phyloP scores from a whole-genome alignment of 2,888 invertebrate species.

The Drosophila peninsularis region DNA sequence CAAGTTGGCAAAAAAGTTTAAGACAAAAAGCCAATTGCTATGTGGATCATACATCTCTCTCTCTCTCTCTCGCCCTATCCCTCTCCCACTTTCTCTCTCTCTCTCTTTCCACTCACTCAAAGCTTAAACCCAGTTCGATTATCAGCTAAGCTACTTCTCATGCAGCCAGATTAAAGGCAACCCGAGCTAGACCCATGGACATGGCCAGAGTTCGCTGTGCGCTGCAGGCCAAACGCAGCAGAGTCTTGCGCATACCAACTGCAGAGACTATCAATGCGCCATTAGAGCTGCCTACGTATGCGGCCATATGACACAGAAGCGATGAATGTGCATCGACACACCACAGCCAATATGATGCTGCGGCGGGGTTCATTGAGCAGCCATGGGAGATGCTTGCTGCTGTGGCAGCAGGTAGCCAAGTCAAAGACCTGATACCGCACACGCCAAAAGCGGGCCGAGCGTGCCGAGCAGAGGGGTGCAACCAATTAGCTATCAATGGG shows the following conservation, averaged over 20 bases:
- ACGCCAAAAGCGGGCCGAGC: conserved; percentile 63
- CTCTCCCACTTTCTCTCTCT: not conserved
- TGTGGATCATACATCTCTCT: not conserved
- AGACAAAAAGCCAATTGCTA: not conserved
- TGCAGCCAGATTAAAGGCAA: conserved; percentile 7
- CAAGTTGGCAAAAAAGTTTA: not conserved
- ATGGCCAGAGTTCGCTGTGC: conserved; percentile 3
- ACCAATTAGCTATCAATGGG: conserved; percentile 57
- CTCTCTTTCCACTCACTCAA: not conserved
- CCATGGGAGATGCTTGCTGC: conserved; percentile 24
- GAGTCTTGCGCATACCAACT: conserved; percentile 19
- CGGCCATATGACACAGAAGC: conserved; percentile 24
- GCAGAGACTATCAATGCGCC: conserved; percentile 26
- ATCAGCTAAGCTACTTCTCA: conserved; percentile 9
- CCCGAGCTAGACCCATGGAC: conserved; percentile 13
- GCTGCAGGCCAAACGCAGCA: not conserved
- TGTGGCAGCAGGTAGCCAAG: conserved; percentile 56
- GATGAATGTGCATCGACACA: conserved; percentile 21
- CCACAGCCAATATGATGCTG: conserved; percentile 18
- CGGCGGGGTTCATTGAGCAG: conserved; percentile 48
- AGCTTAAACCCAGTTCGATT: conserved; percentile 10
- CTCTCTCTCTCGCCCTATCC: not conserved
- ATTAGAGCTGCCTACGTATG: conserved; percentile 28
- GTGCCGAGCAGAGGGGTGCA: conserved; percentile 56
- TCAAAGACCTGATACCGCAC: conserved; percentile 79